Evolutionary conservation across 2,113 vertebrate genomes (phyloP), one percentile per base, ranked within the genome.

Genomic region (Capra hircus): DNA sequence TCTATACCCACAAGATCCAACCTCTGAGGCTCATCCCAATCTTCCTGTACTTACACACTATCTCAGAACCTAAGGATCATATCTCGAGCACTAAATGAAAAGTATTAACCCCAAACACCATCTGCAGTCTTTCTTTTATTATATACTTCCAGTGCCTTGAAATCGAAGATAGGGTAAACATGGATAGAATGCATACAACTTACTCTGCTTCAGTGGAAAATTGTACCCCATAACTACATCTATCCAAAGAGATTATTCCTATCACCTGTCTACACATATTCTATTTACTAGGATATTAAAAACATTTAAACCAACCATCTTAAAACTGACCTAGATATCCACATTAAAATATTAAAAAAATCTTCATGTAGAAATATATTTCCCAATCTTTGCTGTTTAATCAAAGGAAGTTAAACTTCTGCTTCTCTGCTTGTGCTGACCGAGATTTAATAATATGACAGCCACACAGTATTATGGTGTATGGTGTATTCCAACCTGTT

Each of bases 61-160:
- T 50, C 33, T 88, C 85, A 90, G 45, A 80, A 95, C 33, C 85
- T 53, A 96, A 90, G 36, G 17, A 88, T 45, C 50, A 86, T 9
- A 93, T 90, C 59, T 67, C 94, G 28, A 91, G 78, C 60, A 94
- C 40, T 91, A 92, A 86, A 90, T 88, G 53, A 97, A 95, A 97
- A 95, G 43, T 77, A 86, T 89, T 67, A 97, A 90, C 40, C 50
- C 16, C 82, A 82, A 57, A 96, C 57, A 97, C 45, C 82, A 95
- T 91, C 85, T 95, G 86, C 43, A 89, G 67, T 33, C 94, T 94
- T 96, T 93, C 33, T 90, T 90, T 96, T 59, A 77, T 87, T 82
- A 94, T 57, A 96, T 80, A 86, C 50, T 64, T 90, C 77, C 94
- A 97, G 4, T 90, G 67, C 71, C 93, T 86, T 95, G 53, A 97